Evolutionary conservation across 2,797 vertebrate species (phyloP).

Genomic region (Coregonus suidteri): DNA sequence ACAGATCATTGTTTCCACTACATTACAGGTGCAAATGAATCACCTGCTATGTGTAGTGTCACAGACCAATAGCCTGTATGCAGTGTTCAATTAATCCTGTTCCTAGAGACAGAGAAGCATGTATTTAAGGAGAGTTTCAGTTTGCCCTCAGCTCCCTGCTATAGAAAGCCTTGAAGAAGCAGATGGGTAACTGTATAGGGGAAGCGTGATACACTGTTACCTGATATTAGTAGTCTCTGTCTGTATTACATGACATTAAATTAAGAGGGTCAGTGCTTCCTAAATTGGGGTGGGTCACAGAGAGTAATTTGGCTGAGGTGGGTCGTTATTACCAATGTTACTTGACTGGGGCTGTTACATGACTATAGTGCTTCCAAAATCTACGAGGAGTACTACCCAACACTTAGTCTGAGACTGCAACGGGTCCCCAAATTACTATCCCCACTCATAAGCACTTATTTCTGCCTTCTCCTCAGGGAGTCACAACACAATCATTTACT

Average conservation of each 20-base stretch:
- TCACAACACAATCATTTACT: not conserved
- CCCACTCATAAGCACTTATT: not conserved
- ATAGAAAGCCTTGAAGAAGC: constrained; percentile 44
- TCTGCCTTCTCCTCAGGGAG: not conserved
- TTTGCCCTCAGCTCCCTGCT: constrained; percentile 21
- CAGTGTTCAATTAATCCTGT: constrained; percentile 33
- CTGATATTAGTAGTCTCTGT: constrained; percentile 6
- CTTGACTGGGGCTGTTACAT: constrained; percentile 8
- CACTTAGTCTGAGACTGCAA: not conserved
- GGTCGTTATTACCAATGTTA: constrained; percentile 7
- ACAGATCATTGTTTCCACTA: constrained; percentile 64
- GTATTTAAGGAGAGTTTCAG: constrained; percentile 52
- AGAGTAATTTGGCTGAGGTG: not conserved
- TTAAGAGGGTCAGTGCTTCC: not conserved
- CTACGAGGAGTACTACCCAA: not conserved
- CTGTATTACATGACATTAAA: constrained; percentile 36
- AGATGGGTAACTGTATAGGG: constrained; percentile 50
- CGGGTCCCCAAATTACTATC: not conserved
- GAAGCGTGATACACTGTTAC: constrained; percentile 10
- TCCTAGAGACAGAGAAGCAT: constrained; percentile 49
- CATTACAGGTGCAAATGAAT: constrained; percentile 52
- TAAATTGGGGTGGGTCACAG: not conserved
- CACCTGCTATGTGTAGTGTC: constrained; percentile 45
- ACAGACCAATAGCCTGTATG: constrained; percentile 46
- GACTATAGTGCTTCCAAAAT: not conserved